Percentiles rank a stretch among this genome's conserved stretches.
phyloP scores from a whole-genome alignment of 2,113 vertebrate genomes.

The Mastomys coucha region DNA sequence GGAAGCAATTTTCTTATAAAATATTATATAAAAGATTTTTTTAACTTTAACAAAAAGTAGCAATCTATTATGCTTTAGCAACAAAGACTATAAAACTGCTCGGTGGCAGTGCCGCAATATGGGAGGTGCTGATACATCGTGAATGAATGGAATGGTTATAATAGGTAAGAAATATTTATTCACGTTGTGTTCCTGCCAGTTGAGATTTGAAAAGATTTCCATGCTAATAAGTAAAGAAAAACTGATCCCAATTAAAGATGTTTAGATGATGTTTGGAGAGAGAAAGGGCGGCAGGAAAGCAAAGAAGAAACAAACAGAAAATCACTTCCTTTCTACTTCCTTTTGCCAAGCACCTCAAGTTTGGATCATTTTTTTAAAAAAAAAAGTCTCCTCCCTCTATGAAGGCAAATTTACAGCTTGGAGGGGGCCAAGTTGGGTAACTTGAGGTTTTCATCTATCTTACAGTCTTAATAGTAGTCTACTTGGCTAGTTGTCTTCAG shows the following conservation, averaged over 20 bases:
- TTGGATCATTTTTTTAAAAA: not conserved
- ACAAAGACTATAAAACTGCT: conserved; percentile 33
- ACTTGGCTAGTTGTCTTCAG: not conserved
- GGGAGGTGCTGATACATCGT: not conserved
- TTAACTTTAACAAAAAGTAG: conserved; percentile 44
- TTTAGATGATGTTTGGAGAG: conserved; percentile 23
- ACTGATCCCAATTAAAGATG: not conserved
- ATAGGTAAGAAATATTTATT: conserved; percentile 50
- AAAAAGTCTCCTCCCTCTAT: not conserved
- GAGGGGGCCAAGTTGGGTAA: not conserved
- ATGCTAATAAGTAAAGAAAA: conserved; percentile 25
- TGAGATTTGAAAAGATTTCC: conserved; percentile 24
- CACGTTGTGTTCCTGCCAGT: not conserved
- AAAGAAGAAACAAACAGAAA: not conserved
- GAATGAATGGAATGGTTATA: conserved; percentile 51
- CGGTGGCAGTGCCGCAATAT: not conserved
- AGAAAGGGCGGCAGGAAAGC: not conserved
- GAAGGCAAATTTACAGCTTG: not conserved
- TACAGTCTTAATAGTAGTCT: not conserved
- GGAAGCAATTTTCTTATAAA: conserved; percentile 60
- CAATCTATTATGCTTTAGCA: not conserved
- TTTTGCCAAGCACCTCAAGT: not conserved
- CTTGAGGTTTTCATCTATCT: not conserved
- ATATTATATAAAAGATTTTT: not conserved
- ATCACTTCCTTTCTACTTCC: not conserved